These are phyloP conservation scores for Hypotaenidia philippensis DNA, from an alignment of 2,797 vertebrate genomes.

Conservation along the genomic window DNA sequence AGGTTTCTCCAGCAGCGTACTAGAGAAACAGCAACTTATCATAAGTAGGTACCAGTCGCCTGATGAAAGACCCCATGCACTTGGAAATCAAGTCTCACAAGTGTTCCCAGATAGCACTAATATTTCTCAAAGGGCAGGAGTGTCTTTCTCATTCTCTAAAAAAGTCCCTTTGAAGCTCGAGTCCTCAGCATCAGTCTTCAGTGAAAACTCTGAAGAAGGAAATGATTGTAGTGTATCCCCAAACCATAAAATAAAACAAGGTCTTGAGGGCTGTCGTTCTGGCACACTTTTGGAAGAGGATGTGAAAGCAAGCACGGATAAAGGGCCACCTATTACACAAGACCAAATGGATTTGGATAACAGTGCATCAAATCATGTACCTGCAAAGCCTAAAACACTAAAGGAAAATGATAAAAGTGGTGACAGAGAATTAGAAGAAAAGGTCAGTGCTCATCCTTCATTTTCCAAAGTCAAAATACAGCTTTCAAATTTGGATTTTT, in stretches of 20 bases:
- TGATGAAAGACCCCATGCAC: slow-evolving; percentile 37
- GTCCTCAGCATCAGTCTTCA: slow-evolving; percentile 96
- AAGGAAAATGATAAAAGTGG: slow-evolving; percentile 56
- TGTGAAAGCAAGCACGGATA: slow-evolving; percentile 9
- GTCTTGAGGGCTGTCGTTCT: slow-evolving; percentile 64
- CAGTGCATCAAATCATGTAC: neutral
- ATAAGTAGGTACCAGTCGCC: slow-evolving; percentile 66
- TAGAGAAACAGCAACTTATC: slow-evolving; percentile 60
- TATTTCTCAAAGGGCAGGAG: slow-evolving; percentile 84
- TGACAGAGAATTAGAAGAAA: slow-evolving; percentile 60
- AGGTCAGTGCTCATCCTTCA: slow-evolving; percentile 29
- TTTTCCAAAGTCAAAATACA: slow-evolving; percentile 68
- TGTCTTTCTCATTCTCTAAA: slow-evolving; percentile 97
- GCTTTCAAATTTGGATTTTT: slow-evolving; percentile 68
- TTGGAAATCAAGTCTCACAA: slow-evolving; percentile 69
- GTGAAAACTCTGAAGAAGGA: slow-evolving; percentile 91
- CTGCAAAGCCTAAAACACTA: slow-evolving; percentile 55
- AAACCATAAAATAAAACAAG: slow-evolving; percentile 81
- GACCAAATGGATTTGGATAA: slow-evolving; percentile 27
- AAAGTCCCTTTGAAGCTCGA: slow-evolving; percentile 92
- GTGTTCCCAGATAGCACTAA: slow-evolving; percentile 67
- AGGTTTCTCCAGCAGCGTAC: slow-evolving; percentile 55
- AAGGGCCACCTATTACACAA: neutral
- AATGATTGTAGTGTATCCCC: slow-evolving; percentile 83
- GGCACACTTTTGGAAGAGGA: slow-evolving; percentile 59